Percentiles rank a stretch among this genome's conserved stretches.
Conservation (phyloP, 2,113 vertebrate species). For the Vombatus ursinus region DNA sequence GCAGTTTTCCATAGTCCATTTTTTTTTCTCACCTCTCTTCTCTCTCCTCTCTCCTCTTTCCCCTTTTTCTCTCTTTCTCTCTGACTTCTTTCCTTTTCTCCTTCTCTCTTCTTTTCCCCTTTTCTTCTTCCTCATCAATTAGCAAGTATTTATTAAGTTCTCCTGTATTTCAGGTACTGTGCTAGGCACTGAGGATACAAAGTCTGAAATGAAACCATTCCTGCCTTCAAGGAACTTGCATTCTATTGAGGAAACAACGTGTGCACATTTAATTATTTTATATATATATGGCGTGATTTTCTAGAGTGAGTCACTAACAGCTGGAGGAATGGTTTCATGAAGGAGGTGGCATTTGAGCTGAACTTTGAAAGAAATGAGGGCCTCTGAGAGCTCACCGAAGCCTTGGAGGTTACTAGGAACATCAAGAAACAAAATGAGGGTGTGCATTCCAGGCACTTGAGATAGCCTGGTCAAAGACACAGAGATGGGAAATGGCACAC, state of each 20-base stretch:
- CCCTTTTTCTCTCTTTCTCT: background rate
- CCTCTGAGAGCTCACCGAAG: background rate
- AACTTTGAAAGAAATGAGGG: background rate
- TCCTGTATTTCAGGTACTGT: background rate
- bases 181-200: too few relatives aligned
- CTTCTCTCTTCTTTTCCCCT: background rate
- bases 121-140: background rate
- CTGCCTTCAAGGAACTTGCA: rapidly evolving
- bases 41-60: background rate
- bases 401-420: background rate
- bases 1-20: too few relatives aligned
- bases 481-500: background rate
- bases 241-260: background rate
- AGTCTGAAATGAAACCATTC: rapidly evolving
- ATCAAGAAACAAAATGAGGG: background rate
- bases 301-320: background rate
- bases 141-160: background rate
- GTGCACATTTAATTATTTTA: background rate
- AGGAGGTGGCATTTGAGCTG: background rate
- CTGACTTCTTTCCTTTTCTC: background rate
- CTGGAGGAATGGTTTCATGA: background rate
- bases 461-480: background rate
- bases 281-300: background rate
- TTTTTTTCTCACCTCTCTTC: background rate
- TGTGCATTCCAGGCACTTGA: background rate